Evolutionary conservation across 2,888 invertebrate species (phyloP).

Genomic region (Mactromeris polynyma): DNA sequence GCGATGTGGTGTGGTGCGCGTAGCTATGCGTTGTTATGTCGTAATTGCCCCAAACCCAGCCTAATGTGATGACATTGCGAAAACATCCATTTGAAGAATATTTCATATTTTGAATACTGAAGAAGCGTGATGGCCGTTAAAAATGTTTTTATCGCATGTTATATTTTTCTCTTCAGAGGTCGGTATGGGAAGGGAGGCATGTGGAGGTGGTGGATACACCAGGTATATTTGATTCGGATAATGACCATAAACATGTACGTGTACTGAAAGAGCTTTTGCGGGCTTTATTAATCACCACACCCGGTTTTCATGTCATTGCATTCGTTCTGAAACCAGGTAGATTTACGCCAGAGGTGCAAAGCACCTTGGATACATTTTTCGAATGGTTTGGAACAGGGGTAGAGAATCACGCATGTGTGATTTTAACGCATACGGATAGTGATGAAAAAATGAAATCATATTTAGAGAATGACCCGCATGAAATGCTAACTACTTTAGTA

Average conservation of each 20-base stretch:
- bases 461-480: neutral
- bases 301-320: conserved; percentile 33
- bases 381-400: conserved; percentile 21
- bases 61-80: too few species aligned
- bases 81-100: too few species aligned
- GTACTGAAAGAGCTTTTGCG: conserved; percentile 15
- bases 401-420: conserved; percentile 25
- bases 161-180: too few species aligned
- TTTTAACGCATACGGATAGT: neutral
- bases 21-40: too few species aligned
- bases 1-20: too few species aligned
- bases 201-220: conserved; percentile 36
- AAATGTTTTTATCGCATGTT: too few species aligned
- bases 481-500: neutral
- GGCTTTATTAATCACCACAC: neutral
- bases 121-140: too few species aligned
- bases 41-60: too few species aligned
- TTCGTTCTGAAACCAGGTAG: conserved; percentile 13
- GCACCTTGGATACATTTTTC: conserved; percentile 19
- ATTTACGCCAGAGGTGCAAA: conserved; percentile 27
- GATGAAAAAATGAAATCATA: neutral
- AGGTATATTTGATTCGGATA: conserved; percentile 27
- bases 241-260: neutral
- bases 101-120: too few species aligned
- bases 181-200: neutral